Conservation (phyloP, 2,888 invertebrate species). For the Cosmopolites sordidus region DNA sequence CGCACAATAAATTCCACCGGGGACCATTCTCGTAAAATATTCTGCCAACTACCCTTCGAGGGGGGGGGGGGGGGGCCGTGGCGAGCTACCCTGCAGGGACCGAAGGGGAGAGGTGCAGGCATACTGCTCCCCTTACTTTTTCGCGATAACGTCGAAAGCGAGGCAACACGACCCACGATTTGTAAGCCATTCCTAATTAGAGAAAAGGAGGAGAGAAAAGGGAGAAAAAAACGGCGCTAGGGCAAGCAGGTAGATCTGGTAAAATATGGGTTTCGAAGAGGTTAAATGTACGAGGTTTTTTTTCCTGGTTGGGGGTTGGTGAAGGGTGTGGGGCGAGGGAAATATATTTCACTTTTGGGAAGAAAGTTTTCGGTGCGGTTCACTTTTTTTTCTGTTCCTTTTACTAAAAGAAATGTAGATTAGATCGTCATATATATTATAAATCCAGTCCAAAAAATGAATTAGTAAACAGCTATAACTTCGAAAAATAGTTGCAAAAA, state of each 20-base stretch:
- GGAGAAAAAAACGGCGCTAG: constrained; percentile 21
- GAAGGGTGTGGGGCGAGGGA: background rate
- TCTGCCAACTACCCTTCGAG: constrained; percentile 29
- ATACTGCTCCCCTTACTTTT: constrained; percentile 2
- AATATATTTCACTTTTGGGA: no score
- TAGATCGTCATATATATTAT: no score
- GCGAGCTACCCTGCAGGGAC: no score
- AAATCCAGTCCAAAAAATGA: no score
- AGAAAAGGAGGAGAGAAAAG: constrained; percentile 27
- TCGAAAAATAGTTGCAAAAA: no score
- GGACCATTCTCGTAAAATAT: constrained; percentile 41
- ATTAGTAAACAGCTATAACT: no score
- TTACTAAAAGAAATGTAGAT: no score
- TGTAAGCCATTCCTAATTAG: constrained; percentile 36
- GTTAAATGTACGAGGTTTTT: constrained; percentile 1
- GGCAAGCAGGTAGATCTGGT: constrained; percentile 5
- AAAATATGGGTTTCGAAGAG: constrained; percentile 1
- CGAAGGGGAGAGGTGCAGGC: no score
- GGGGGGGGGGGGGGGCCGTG: constrained; percentile 10
- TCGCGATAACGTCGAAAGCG: background rate
- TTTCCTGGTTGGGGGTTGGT: background rate
- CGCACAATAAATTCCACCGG: constrained; percentile 27
- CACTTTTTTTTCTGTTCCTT: no score
- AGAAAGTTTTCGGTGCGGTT: no score
- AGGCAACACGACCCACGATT: constrained; percentile 12